These are phyloP conservation scores for Tenrec ecaudatus DNA, from an alignment of 2,113 vertebrate species.

Conservation along the genomic window DNA sequence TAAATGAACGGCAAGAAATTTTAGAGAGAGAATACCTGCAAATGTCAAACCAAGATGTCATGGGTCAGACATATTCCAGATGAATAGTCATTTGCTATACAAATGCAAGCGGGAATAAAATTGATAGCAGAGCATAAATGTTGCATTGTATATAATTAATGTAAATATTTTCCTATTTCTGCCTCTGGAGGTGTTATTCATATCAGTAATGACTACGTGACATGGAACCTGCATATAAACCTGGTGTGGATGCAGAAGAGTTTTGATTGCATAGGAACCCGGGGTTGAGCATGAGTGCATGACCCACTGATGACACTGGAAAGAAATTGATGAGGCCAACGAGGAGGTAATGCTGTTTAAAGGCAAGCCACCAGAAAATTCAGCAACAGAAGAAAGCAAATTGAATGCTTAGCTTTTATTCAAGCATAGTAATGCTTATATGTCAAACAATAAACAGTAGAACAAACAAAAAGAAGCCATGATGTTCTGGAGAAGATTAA, in stretches of 20 bases:
- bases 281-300: neutral
- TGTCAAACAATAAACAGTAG: slow-evolving; percentile 2
- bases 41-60: neutral
- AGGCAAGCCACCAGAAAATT: neutral
- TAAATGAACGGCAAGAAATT: slow-evolving; percentile 28
- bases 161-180: slow-evolving; percentile 30
- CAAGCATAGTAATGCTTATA: neutral
- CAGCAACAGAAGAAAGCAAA: neutral
- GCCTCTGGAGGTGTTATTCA: neutral
- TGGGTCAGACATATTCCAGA: neutral
- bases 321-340: neutral
- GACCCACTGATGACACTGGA: neutral
- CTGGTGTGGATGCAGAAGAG: neutral
- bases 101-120: neutral
- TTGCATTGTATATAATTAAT: neutral
- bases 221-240: neutral
- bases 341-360: slow-evolving; percentile 3
- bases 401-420: neutral
- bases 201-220: neutral
- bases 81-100: neutral
- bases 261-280: neutral
- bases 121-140: neutral
- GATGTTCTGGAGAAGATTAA: neutral
- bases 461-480: neutral
- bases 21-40: neutral